A percentile compares a stretch with the other conserved stretches of the same genome.
These are phyloP conservation scores for Listronotus oregonensis DNA, from an alignment of 1,140 invertebrate genomes.

Conservation along the genomic window DNA sequence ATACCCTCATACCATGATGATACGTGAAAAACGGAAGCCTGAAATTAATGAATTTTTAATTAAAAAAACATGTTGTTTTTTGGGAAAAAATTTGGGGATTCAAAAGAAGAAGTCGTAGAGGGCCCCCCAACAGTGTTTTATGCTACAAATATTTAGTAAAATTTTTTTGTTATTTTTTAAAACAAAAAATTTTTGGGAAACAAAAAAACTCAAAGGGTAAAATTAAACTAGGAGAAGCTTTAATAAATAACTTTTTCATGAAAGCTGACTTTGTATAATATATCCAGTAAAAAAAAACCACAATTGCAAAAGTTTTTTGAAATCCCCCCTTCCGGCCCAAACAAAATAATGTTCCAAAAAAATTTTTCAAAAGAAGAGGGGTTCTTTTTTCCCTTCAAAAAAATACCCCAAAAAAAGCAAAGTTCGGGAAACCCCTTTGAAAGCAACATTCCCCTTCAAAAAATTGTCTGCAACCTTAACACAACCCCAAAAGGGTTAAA, in stretches of 20 bases:
- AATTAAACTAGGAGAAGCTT: conserved; percentile 7
- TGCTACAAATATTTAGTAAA: conserved; percentile 43
- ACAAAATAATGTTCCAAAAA: neutral
- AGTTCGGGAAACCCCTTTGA: conserved; percentile 14
- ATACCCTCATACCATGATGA: conserved; percentile 46
- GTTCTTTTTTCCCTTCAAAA: conserved; percentile 9
- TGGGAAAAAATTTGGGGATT: conserved; percentile 47
- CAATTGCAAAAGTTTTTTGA: conserved; percentile 3
- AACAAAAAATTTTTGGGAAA: neutral
- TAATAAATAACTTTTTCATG: conserved; percentile 14
- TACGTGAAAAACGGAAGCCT: conserved; percentile 42
- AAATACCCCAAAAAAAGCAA: conserved; percentile 4
- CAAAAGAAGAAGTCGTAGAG: conserved; percentile 43
- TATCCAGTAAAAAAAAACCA: conserved; percentile 11
- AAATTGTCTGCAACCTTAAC: too few species aligned
- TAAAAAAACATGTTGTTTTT: conserved; percentile 48
- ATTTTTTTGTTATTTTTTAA: conserved; percentile 20
- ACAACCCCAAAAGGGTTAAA: too few species aligned
- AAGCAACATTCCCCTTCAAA: conserved; percentile 11
- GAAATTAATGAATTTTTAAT: conserved; percentile 14
- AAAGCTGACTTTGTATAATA: conserved; percentile 11
- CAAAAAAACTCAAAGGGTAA: conserved; percentile 7
- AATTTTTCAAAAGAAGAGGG: conserved; percentile 8
- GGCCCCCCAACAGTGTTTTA: conserved; percentile 51
- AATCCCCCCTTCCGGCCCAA: neutral